Base-by-base conservation (phyloP, 2,113 vertebrate species). In the Hyaena hyaena region DNA sequence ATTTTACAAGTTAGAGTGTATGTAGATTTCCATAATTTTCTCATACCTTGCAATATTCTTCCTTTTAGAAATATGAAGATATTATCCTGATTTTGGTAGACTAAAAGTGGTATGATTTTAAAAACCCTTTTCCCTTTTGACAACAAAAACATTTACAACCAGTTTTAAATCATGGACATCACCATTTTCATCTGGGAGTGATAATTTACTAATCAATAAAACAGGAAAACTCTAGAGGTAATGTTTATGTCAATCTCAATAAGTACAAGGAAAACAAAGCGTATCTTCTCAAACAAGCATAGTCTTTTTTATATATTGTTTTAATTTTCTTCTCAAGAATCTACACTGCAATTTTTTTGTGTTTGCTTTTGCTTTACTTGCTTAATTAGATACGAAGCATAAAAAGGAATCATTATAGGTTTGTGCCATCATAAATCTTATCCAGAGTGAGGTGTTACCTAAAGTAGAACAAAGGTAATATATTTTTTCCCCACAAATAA, bases 251-350 rank as follows among this genome's bases (percentile, higher is more conserved):
- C 24, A 77, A 4, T 69, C 43, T 77, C 14, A 69, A 10, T 26
- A 96, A 33, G 10, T 69, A 83, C 14, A 68, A 68, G 48, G 10
- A 73, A 65, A 77, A 79, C 10, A n/a, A 16, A 77, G 33, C 39
- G 68, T 16, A 28, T 61, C 26, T 89, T 89, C 66, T 55, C 28
- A 55, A 65, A 26, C 2, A 69, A 80, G 11, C 17, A 73, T 50
- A 39, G 3, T 82, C 21, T 17, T 65, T 94, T 82, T 89, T 39
- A 82, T 73, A 11, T 87, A 88, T 68, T 45, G 63, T 48, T 88
- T 88, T 90, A 65, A 88, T 92, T 96, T 88, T 66, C 31, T 83
- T 82, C 35, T 50, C 48, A 58, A 66, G 45, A 74, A 74, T 16
- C 45, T 58, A 84, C 65, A 23, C 31, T 71, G 58, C 17, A 81